Percentiles rank a stretch among this genome's conserved stretches.
Conservation (phyloP, 2,797 vertebrate species). For the Denticeps clupeoides region DNA sequence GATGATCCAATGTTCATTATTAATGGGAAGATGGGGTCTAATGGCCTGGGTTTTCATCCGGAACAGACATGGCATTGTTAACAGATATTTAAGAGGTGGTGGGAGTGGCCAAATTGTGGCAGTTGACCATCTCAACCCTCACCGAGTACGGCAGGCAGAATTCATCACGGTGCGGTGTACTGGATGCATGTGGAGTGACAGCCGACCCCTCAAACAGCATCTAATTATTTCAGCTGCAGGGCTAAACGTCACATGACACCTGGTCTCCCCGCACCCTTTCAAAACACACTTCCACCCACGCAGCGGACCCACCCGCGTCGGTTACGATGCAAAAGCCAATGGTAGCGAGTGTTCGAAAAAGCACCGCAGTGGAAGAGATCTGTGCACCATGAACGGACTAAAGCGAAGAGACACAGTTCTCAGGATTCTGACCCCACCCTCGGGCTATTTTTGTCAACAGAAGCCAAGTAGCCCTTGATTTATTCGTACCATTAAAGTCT, state of each 20-base stretch:
- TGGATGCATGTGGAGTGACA: constrained; percentile 7
- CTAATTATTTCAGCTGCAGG: constrained; percentile 8
- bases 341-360: not conserved
- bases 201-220: constrained; percentile 11
- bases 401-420: too few relatives aligned
- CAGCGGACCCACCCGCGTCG: constrained; percentile 8
- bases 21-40: constrained; percentile 33
- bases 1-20: constrained; percentile 44
- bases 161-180: too few relatives aligned
- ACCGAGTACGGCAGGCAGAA: too few relatives aligned
- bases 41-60: constrained; percentile 21
- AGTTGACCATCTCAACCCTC: too few relatives aligned
- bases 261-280: constrained; percentile 14
- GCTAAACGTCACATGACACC: constrained; percentile 16
- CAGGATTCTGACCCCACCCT: too few relatives aligned
- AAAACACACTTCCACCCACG: constrained; percentile 12
- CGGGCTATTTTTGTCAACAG: too few relatives aligned
- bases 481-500: too few relatives aligned
- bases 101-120: not conserved
- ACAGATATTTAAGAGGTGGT: not conserved
- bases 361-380: not conserved
- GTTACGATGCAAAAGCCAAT: not conserved
- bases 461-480: too few relatives aligned
- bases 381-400: too few relatives aligned
- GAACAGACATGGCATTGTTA: not conserved